Evolutionary conservation across 2,888 invertebrate genomes (phyloP), one percentile per base, ranked within the genome.

Genomic region (Penaeus monodon): DNA sequence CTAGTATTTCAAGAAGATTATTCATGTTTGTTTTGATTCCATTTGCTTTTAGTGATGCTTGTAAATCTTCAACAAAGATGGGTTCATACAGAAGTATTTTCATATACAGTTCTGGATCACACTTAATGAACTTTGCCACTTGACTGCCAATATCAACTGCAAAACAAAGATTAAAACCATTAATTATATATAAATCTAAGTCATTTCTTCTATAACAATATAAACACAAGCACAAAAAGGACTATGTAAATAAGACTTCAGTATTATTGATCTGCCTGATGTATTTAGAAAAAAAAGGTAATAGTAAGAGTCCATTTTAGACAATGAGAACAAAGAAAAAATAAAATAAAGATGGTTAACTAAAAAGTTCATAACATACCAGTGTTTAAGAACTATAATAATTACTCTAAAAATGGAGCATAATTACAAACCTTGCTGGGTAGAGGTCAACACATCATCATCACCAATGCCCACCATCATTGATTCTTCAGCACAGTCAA

Each of bases 41-140:
- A 79, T 91, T 91, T 29, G 91, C 91, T 89, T 93, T 93, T 8
- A 94, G 90, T 85, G 91, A 91, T 24, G 91, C 89, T 89, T 93
- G 92, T 65, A 94, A 91, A 1, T 92, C 91, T 90, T 93, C 93
- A 27, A 94, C 90, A 90, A 93, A 92, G 85, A 94, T 90, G 3
- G 94, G 94, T 91, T 93, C 93, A 90, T 94, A 94, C 65, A 91
- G 91, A 22, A 94, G 91, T 84, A 94, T 91, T 90, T 92, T 92
- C n/a, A 91, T 91, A 89, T 94, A 91, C 10, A 94, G 90, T 29
- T 92, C 92, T 85, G 91, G 91, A 88, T 93, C 92, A 27, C 89
- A 90, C 57, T 90, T 90, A 20, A 94, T 91, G 88, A 92, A 92
- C 2, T 91, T 89, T 73, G 29, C 22, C 8, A 90, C 66, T 29